These are phyloP conservation scores for Dermochelys coriacea DNA, from an alignment of 2,797 vertebrate genomes.

Conservation along the genomic window DNA sequence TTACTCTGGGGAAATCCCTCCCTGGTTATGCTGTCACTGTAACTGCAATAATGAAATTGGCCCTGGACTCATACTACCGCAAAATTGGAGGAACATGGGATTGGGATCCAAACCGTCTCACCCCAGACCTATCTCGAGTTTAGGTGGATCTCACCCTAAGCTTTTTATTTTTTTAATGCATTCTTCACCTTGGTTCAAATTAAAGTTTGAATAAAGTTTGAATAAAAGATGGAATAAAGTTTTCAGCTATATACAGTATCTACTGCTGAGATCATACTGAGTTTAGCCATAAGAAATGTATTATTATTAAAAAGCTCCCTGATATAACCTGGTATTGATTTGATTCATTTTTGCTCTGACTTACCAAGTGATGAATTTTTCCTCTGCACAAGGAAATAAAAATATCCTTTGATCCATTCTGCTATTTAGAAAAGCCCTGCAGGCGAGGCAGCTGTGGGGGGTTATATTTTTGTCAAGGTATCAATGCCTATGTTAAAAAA, in stretches of 20 bases:
- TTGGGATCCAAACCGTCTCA: neutral
- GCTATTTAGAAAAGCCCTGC: slow-evolving; percentile 61
- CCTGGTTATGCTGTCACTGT: neutral
- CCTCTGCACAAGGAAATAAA: slow-evolving; percentile 65
- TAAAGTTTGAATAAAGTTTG: neutral
- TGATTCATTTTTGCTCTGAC: slow-evolving; percentile 57
- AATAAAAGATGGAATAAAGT: neutral
- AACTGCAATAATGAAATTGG: neutral
- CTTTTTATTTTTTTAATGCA: neutral
- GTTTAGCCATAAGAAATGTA: slow-evolving; percentile 17
- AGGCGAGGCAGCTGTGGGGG: slow-evolving; percentile 58
- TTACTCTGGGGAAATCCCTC: neutral
- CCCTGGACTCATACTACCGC: neutral
- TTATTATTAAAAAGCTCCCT: slow-evolving; percentile 58
- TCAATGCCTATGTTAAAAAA: neutral
- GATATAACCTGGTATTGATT: slow-evolving; percentile 47
- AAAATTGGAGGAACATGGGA: neutral
- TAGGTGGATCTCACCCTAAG: neutral
- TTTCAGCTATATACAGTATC: slow-evolving; percentile 1
- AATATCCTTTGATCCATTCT: slow-evolving; percentile 65
- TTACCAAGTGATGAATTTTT: slow-evolving; percentile 69
- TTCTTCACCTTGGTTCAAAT: neutral
- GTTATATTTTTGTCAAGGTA: slow-evolving; percentile 56
- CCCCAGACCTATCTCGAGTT: neutral
- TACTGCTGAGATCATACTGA: slow-evolving; percentile 22